Conservation (phyloP, 2,797 vertebrate genomes). For the Prunella strophiata region DNA sequence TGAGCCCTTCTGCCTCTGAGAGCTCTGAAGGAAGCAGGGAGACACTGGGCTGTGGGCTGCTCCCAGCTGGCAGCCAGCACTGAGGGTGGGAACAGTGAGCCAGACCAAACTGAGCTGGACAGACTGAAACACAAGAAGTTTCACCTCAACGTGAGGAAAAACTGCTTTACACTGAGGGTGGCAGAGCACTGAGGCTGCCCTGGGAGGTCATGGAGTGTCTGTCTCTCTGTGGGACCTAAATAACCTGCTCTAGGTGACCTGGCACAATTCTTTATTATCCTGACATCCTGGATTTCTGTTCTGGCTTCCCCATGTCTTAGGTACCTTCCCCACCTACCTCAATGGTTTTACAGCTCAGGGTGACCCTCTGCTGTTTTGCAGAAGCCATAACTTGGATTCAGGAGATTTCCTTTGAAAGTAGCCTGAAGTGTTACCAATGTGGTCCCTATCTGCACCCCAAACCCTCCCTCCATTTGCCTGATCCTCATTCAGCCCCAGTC, state of each 20-base stretch:
- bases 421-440: fast-evolving
- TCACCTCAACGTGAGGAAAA: not conserved
- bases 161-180: not conserved
- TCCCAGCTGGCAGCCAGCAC: not conserved
- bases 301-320: not conserved
- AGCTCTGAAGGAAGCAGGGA: not conserved
- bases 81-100: fast-evolving
- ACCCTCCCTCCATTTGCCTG: not conserved
- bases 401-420: not conserved
- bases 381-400: not conserved
- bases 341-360: not conserved
- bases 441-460: not conserved
- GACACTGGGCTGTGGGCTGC: not conserved
- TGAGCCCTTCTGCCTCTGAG: not conserved
- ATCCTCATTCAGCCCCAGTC: not conserved
- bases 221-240: not conserved
- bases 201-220: not conserved
- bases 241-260: not conserved
- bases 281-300: not conserved
- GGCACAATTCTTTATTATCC: not conserved
- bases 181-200: not conserved
- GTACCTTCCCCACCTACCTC: not conserved
- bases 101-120: not conserved
- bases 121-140: not conserved
- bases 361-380: not conserved